Evolutionary conservation across 2,113 vertebrate species (phyloP), one percentile per base, ranked within the genome.

Genomic region (Callochromis pleurospilus): DNA sequence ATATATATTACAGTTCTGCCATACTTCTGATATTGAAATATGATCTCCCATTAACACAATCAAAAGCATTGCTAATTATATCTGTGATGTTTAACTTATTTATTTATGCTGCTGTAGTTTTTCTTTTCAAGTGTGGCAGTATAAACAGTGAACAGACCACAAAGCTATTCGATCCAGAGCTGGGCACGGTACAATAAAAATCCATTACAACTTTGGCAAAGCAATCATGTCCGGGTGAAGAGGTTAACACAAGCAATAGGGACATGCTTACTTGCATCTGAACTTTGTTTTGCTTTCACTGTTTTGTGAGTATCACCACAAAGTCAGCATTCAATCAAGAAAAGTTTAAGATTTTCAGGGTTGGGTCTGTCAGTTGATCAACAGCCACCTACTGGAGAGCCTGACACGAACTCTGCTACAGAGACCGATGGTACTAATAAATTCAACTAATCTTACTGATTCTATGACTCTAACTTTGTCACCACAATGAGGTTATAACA

Each of bases 171-270:
- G 31, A 65, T 38, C 45, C 79, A 31, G 55, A 81, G 77, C 29
- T 53, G 9, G 83, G 54, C 29, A 79, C 49, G 55, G 15, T 84
- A 86, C 82, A 89, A 89, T 84, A 60, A 84, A 88, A 87, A 70
- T 45, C 81, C 49, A 86, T 86, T 81, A 81, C 51, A 80, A 79
- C 55, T 79, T 75, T 79, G 82, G 62, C 73, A 87, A 85, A 86
- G 83, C 89, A 91, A 86, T 88, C 80, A 83, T 86, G 75, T 89
- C 60, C 1, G 21, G 58, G 82, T 90, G 82, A 83, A 54, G 45
- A 91, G 82, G 91, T 92, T 82, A 77, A 86, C 80, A 19, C 38
- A 55, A 73, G 73, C 55, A 86, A 89, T 89, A 81, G 80, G 75
- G 75, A 70, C 81, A 49, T 53, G 83, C 68, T 90, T 70, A 84